These are phyloP conservation scores for Lithophane semibrunnea DNA, from an alignment of 2,888 invertebrate genomes.

Conservation along the genomic window DNA sequence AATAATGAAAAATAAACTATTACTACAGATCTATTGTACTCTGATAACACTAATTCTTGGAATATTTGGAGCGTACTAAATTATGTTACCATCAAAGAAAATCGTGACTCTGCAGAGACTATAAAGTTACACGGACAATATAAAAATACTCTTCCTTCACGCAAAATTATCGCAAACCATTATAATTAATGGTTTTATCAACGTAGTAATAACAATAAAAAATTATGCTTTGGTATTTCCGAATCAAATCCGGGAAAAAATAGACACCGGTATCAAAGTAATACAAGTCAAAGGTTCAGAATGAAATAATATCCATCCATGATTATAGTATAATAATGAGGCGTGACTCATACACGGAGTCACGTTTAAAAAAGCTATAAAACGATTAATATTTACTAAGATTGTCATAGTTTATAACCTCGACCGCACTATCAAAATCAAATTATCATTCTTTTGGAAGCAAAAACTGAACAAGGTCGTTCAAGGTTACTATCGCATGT, in stretches of 20 bases:
- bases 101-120: slow-evolving; percentile 16
- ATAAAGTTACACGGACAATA: slow-evolving; percentile 14
- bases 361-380: slow-evolving; percentile 1
- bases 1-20: rapidly evolving
- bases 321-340: not conserved
- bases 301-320: slow-evolving; percentile 17
- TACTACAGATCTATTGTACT: not conserved
- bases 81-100: not conserved
- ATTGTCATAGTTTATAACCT: slow-evolving; percentile 3
- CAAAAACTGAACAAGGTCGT: not conserved
- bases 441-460: slow-evolving; percentile 26
- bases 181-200: slow-evolving; percentile 9
- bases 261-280: not conserved
- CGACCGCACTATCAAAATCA: slow-evolving; percentile 20
- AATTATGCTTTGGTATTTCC: not conserved
- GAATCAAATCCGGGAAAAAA: slow-evolving; percentile 7
- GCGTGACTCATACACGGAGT: slow-evolving; percentile 7
- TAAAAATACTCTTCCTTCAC: slow-evolving; percentile 38
- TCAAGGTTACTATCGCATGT: not conserved
- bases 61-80: slow-evolving; percentile 12
- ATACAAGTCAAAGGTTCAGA: slow-evolving; percentile 40
- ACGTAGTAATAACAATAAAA: slow-evolving; percentile 33
- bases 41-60: not conserved
- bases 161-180: slow-evolving; percentile 36
- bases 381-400: not conserved